Base-by-base conservation (phyloP, 1,140 invertebrate genomes). In the Acromyrmex echinatior region DNA sequence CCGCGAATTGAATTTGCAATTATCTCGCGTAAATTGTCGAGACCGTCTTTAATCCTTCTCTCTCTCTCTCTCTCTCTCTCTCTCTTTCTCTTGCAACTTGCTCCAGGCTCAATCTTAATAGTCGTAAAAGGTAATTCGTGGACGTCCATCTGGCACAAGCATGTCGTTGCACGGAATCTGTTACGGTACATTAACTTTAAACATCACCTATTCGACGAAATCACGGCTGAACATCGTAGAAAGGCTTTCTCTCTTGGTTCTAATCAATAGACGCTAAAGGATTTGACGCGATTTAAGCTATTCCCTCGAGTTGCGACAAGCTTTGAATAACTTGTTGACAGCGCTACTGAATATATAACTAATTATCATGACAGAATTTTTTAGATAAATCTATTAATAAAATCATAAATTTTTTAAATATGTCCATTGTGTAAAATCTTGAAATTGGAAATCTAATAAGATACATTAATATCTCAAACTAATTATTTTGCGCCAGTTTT, bases 111-210 rank as follows among this genome's bases (percentile, higher is more conserved):
- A 31, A 88, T 84, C 66, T 39, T 82, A 90, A 90, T 91, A 86
- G 74, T 91, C 81, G 90, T 91, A 88, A 90, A 91, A 73, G 86
- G 66, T 88, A 84, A 90, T 88, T 88, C 90, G 86, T 86, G 86
- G 10, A 89, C 79, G 90, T 63, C 60, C 78, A 66, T 84, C 56
- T 63, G 65, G 10, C 18, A 45, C 63, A 68, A n/a, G 65, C 87
- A 78, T 70, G 77, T 76, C 86, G 68, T 77, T 60, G 60, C 12
- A 62, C 60, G 56, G 58, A 90, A 91, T 91, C 89, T 87, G 88
- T 90, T 88, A 91, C 90, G 88, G 84, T 58, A 84, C 88, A 90
- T 91, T 91, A 86, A 77, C 65, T 71, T 51, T 66, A 31, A 63
- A 86, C 51, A 53, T 79, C 63, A 7, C 49, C 70, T 82, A 82